phyloP scores from a whole-genome alignment of 2,113 vertebrate species.

The Lanius ludovicianus region DNA sequence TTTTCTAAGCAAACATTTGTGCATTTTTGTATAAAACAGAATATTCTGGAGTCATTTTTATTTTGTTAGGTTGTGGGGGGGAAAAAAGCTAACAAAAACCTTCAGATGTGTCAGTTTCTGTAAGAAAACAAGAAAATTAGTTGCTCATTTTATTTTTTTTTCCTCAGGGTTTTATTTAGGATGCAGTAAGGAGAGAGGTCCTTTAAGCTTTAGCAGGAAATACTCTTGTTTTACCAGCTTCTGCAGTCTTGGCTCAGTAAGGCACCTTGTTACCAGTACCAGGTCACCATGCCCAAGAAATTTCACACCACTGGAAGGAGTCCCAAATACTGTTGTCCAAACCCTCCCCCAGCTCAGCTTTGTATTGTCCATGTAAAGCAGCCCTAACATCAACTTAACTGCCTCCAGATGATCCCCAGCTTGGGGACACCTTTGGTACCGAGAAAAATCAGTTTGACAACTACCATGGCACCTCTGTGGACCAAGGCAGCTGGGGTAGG shows the following conservation, averaged over 20 bases:
- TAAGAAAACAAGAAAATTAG: not conserved
- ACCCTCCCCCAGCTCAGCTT: not conserved
- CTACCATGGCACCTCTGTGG: not conserved
- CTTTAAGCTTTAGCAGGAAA: not conserved
- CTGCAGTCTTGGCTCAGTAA: not conserved
- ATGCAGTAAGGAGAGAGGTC: not conserved
- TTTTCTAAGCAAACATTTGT: not conserved
- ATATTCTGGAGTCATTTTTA: not conserved
- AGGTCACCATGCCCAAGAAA: constrained; percentile 30
- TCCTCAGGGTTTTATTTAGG: not conserved
- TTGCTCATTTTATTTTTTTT: not conserved
- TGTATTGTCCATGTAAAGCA: not conserved
- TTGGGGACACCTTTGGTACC: not conserved
- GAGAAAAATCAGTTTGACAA: not conserved
- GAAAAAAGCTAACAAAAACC: not conserved
- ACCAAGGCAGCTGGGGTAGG: not conserved
- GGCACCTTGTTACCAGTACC: not conserved
- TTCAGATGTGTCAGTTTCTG: not conserved
- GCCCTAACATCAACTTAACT: not conserved
- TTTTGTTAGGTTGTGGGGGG: not conserved
- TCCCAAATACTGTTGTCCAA: not conserved
- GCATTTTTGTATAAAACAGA: not conserved
- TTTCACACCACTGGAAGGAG: not conserved
- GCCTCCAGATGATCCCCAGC: not conserved
- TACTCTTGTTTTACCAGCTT: not conserved